phyloP scores from a whole-genome alignment of 2,113 vertebrate genomes.

The Xiphias gladius region DNA sequence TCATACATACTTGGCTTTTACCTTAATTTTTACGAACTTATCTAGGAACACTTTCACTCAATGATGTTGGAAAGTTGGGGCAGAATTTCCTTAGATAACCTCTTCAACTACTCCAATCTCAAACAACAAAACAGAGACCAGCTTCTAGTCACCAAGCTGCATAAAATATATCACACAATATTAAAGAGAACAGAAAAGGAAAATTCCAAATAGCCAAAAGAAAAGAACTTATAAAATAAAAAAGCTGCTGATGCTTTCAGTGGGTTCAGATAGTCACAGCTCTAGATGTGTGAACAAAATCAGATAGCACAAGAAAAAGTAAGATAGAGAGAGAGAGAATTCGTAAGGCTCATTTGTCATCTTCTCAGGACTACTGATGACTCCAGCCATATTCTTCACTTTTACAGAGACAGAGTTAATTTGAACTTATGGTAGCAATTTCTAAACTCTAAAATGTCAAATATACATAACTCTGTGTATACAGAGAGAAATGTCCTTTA shows the following conservation, averaged over 20 bases:
- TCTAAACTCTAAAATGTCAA: conserved; percentile 52
- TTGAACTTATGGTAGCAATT: conserved; percentile 24
- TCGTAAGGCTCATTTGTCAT: conserved; percentile 32
- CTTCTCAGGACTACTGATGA: conserved; percentile 7
- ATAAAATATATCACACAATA: conserved; percentile 30
- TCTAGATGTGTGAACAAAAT: conserved; percentile 15
- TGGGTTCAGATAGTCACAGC: background rate
- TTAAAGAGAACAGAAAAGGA: conserved; percentile 5
- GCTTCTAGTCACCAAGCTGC: background rate
- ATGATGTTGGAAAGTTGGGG: conserved; percentile 1
- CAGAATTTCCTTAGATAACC: conserved; percentile 11
- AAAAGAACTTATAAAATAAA: background rate
- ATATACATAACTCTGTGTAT: no score
- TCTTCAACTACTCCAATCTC: background rate
- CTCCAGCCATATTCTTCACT: conserved; percentile 33
- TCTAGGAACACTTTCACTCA: background rate
- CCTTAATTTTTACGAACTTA: background rate
- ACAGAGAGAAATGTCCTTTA: conserved; percentile 38
- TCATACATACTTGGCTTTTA: background rate
- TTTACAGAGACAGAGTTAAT: conserved; percentile 24
- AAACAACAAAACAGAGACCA: conserved; percentile 8
- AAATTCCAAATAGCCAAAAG: background rate
- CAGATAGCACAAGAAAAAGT: background rate
- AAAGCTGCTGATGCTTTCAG: conserved; percentile 12
- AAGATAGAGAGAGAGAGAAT: background rate